Conservation (phyloP, 1,140 invertebrate genomes). For the Caenorhabditis brenneri region DNA sequence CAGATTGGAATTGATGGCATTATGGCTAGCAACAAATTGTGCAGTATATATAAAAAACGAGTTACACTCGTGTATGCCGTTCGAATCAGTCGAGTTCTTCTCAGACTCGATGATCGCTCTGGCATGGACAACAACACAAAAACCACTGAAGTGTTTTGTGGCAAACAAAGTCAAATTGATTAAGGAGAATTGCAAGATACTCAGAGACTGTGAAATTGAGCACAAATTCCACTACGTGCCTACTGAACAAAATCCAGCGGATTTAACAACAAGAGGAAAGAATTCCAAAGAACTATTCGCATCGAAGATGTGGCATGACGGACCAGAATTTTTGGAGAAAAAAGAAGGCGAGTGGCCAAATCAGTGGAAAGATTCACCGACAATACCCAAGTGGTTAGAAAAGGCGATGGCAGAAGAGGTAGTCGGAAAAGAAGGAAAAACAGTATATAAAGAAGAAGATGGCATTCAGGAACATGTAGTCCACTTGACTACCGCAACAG, state of each 20-base stretch:
- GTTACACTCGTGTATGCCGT: background rate
- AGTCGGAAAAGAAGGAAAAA: background rate
- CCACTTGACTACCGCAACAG: background rate
- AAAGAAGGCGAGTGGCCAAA: background rate
- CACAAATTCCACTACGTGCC: background rate
- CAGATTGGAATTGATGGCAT: constrained; percentile 70
- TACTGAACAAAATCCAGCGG: constrained; percentile 34
- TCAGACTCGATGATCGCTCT: too few species aligned
- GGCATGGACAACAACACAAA: too few species aligned
- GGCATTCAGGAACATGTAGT: background rate
- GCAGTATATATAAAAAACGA: constrained; percentile 6
- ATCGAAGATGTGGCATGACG: background rate
- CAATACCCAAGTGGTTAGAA: background rate
- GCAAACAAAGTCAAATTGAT: background rate
- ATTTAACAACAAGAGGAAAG: constrained; percentile 30
- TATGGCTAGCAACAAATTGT: constrained; percentile 66
- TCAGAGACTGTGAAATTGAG: background rate
- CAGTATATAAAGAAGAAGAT: background rate
- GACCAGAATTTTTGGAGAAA: constrained; percentile 9
- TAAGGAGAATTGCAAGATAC: background rate
- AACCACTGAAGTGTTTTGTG: too few species aligned
- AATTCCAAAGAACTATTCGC: background rate
- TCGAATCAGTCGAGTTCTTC: too few species aligned
- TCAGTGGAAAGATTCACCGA: background rate
- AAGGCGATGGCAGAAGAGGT: background rate